Base-by-base conservation (phyloP, 2,888 invertebrate species). In the Cyclophora albipunctata region DNA sequence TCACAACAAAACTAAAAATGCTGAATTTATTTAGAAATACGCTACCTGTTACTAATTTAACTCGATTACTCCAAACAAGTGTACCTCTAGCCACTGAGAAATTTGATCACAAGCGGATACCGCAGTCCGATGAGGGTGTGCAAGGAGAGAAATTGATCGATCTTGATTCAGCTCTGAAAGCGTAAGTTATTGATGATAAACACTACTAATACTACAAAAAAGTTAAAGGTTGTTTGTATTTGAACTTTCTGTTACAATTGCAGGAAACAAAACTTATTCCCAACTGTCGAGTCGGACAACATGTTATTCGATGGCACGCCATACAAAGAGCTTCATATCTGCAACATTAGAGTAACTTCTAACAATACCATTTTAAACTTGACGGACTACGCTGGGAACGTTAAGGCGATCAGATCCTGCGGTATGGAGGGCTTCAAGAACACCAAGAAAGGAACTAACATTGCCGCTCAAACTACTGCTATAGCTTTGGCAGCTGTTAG, bases 361-460 rank as follows among this genome's bases (percentile, higher is more conserved):
- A 98, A 98, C 84, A 98, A 98, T 78, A 98, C 98, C 5, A 93
- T 97, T 51, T 90, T 98, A 52, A 89, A 90, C 5, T 73, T 97
- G 42, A 92, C 95, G 1, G 93, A 96, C 78, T 70, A 85, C 53
- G 90, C 90, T 74, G 96, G 96, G 79, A 78, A 65, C 47, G 78
- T 83, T 0, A 90, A 93, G 67, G 62, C 94, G 5, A 90, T 92
- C 33, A 84, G 93, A 42, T 94, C 95, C 0, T 95, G 96, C 84
- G 98, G 98, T 1, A 90, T 93, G 64, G 98, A 98, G 77, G 98
- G 98, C 3, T 99, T 98, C 71, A 98, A 97, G 82, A 96, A 98
- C 78, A 93, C 97, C 0, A 93, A 94, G 63, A 98, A 98, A 81
- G 98, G 98, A 55, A 98, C 98, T 3, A 98, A 97, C 74, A 94